phyloP scores from a whole-genome alignment of 2,797 vertebrate genomes.

The Ctenochaetus hawaiiensis region DNA sequence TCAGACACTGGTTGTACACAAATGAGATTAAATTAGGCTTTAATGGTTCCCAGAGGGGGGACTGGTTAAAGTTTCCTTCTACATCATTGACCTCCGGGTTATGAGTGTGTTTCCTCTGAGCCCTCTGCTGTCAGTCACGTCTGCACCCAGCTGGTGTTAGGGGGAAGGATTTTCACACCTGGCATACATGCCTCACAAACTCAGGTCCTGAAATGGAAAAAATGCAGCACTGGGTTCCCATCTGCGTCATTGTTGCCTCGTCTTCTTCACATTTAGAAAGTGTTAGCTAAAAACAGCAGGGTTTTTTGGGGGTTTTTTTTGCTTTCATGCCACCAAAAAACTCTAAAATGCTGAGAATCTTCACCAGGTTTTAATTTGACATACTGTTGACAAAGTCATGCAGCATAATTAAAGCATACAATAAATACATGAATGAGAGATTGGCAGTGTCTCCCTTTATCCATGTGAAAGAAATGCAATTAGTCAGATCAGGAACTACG shows the following conservation, averaged over 20 bases:
- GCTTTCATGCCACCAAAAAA: too few species aligned
- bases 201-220: neutral
- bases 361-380: neutral
- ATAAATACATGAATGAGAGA: conserved; percentile 21
- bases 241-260: neutral
- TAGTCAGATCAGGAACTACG: conserved; percentile 7
- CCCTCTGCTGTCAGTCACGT: conserved; percentile 38
- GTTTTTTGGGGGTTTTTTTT: too few species aligned
- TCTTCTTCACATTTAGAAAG: neutral
- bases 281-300: neutral
- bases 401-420: conserved; percentile 30
- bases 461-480: conserved; percentile 38
- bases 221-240: neutral
- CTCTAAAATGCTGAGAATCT: neutral
- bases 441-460: conserved; percentile 24
- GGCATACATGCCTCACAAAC: neutral
- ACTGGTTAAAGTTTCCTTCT: conserved; percentile 42
- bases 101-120: conserved; percentile 25
- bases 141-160: conserved; percentile 36
- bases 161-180: conserved; percentile 34
- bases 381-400: too few species aligned
- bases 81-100: conserved; percentile 59
- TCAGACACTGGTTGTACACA: conserved; percentile 48
- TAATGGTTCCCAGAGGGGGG: conserved; percentile 54
- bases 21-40: conserved; percentile 59